A percentile compares a stretch with the other conserved stretches of the same genome.
These are phyloP conservation scores for Lerema accius DNA, from an alignment of 1,140 invertebrate genomes.

Conservation along the genomic window DNA sequence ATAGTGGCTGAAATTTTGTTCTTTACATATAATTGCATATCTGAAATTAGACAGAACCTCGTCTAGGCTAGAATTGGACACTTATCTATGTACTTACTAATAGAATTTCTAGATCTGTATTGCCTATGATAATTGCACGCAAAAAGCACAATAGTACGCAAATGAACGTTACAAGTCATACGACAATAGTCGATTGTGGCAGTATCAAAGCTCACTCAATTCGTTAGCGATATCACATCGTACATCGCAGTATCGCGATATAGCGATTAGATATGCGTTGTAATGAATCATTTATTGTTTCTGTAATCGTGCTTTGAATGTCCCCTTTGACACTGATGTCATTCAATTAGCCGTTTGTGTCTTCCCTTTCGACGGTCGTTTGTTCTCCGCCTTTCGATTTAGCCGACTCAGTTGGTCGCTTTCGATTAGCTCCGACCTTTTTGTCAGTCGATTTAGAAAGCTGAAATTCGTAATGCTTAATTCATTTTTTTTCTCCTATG, in stretches of 20 bases:
- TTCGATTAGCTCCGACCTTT: background rate
- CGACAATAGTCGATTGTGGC: conserved; percentile 62
- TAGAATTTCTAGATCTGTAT: too few relatives aligned
- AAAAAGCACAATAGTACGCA: conserved; percentile 9
- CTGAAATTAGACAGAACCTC: too few relatives aligned
- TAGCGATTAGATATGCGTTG: conserved; percentile 45
- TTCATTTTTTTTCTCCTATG: background rate
- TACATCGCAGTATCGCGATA: conserved; percentile 51
- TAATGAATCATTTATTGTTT: conserved; percentile 61
- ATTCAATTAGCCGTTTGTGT: conserved; percentile 22
- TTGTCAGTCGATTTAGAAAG: conserved; percentile 20
- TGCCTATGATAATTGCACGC: background rate
- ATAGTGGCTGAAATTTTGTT: too few relatives aligned
- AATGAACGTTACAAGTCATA: conserved; percentile 36
- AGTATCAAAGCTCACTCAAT: conserved; percentile 43
- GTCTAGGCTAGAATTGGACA: too few relatives aligned
- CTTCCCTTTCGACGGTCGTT: conserved; percentile 6
- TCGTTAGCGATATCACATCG: conserved; percentile 49
- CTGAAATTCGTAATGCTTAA: conserved; percentile 11
- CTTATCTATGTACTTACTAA: too few relatives aligned
- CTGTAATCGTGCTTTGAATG: conserved; percentile 58
- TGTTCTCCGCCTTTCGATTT: conserved; percentile 19
- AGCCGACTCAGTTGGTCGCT: background rate
- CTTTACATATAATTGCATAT: too few relatives aligned
- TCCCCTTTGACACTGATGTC: conserved; percentile 41